These are phyloP conservation scores for Drosophila repletoides DNA, from an alignment of 1,140 invertebrate species.

Conservation along the genomic window DNA sequence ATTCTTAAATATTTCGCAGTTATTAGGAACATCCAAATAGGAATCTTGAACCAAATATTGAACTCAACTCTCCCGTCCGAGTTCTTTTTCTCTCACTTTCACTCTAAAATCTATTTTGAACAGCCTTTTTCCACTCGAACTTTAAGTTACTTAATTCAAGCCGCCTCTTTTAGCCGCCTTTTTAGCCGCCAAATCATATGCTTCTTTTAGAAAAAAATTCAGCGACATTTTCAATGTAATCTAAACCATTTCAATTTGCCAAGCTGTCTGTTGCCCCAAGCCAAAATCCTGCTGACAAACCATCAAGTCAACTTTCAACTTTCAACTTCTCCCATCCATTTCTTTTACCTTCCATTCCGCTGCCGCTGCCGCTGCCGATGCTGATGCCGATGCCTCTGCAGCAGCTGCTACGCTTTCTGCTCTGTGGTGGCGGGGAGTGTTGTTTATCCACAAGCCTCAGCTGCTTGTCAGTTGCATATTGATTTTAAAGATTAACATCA, in stretches of 20 bases:
- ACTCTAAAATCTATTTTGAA: too few relatives aligned
- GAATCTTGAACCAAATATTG: too few relatives aligned
- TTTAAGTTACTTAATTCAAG: constrained; percentile 1
- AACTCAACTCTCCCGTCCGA: too few relatives aligned
- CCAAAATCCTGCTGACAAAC: constrained; percentile 29
- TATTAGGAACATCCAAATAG: too few relatives aligned
- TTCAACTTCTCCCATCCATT: not conserved
- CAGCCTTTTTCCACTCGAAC: not conserved
- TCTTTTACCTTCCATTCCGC: not conserved
- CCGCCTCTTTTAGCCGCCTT: too few relatives aligned
- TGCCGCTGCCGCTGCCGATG: constrained; percentile 22
- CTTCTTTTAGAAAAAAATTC: not conserved
- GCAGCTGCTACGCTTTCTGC: not conserved
- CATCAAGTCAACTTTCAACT: constrained; percentile 40
- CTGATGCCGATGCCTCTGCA: not conserved
- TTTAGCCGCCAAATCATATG: not conserved
- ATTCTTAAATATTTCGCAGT: too few relatives aligned
- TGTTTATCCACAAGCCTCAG: constrained; percentile 43
- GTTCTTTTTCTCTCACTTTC: too few relatives aligned
- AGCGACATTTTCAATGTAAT: constrained; percentile 55
- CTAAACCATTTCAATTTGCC: constrained; percentile 72
- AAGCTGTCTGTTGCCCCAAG: constrained; percentile 62
- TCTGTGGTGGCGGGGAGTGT: not conserved
- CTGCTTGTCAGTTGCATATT: constrained; percentile 65
- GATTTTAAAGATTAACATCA: constrained; percentile 73